Conservation (phyloP, 92 coral and sea anemone species). For the Actinernus sp. region DNA sequence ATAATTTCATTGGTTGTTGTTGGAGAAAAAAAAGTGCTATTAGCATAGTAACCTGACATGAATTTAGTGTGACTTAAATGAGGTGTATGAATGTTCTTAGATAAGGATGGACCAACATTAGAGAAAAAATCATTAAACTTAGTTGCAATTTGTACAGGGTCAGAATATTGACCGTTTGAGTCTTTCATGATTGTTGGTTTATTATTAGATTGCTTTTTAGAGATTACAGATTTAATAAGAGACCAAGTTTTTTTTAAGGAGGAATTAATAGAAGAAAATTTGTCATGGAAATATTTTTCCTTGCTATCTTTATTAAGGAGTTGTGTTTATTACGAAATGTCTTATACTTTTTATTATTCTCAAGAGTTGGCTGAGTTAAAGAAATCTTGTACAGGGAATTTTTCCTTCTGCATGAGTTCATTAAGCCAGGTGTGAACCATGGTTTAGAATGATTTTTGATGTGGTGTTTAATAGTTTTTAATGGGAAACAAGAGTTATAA, state of each 20-base stretch:
- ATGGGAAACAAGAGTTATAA: too few species aligned
- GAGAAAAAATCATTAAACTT: conserved; percentile 31
- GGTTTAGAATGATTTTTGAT: too few species aligned
- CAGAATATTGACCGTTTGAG: conserved; percentile 21
- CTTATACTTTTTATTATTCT: too few species aligned
- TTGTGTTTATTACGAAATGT: too few species aligned
- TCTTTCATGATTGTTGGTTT: conserved; percentile 29
- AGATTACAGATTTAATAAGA: conserved; percentile 11
- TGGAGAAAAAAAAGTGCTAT: conserved; percentile 4
- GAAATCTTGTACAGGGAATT: too few species aligned
- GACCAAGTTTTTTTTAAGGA: conserved; percentile 6
- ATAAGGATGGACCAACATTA: conserved; percentile 27
- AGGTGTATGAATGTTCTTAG: conserved; percentile 18
- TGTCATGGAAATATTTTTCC: conserved; percentile 34
- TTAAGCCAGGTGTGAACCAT: too few species aligned
- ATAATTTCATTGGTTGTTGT: conserved; percentile 12
- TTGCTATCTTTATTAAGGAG: too few species aligned
- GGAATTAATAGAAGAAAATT: conserved; percentile 9
- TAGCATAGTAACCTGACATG: too few species aligned
- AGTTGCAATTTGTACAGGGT: conserved; percentile 25
- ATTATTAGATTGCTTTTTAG: conserved; percentile 23
- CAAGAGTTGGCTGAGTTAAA: too few species aligned
- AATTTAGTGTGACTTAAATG: conserved; percentile 7
- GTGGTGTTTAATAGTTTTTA: too few species aligned
- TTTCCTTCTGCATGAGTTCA: too few species aligned